A percentile compares a stretch with the other conserved stretches of the same genome.
These are phyloP conservation scores for Boleophthalmus pectinirostris DNA, from an alignment of 2,113 vertebrate genomes.

Conservation along the genomic window DNA sequence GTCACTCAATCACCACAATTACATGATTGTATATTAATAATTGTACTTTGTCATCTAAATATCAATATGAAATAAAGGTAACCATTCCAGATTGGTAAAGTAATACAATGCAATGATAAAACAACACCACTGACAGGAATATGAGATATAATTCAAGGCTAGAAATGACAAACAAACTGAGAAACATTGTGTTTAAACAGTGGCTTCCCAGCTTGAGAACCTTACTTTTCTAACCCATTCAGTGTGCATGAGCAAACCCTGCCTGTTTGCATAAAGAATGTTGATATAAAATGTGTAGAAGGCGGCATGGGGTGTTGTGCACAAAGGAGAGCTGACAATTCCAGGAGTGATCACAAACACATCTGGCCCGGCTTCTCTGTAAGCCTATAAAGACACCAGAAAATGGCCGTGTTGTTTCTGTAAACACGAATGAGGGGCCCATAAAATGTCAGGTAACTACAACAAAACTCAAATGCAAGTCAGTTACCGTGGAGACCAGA, in stretches of 20 bases:
- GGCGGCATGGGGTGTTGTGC: neutral
- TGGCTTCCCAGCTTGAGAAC: neutral
- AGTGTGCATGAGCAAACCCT: neutral
- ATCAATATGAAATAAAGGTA: too few species aligned
- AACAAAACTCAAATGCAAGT: slow-evolving; percentile 69
- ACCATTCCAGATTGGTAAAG: neutral
- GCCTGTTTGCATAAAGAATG: slow-evolving; percentile 1
- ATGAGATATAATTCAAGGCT: too few species aligned
- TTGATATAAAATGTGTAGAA: neutral
- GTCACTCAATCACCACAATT: too few species aligned
- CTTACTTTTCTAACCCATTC: neutral
- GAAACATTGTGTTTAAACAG: neutral
- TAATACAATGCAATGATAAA: too few species aligned
- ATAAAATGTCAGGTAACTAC: slow-evolving; percentile 78
- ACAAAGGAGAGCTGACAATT: slow-evolving; percentile 32
- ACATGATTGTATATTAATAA: too few species aligned
- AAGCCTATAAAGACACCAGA: slow-evolving; percentile 65
- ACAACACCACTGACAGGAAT: too few species aligned
- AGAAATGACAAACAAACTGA: neutral
- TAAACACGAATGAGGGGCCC: slow-evolving; percentile 69
- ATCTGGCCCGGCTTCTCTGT: slow-evolving; percentile 58
- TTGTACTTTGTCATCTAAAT: too few species aligned
- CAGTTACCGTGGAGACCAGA: slow-evolving; percentile 63
- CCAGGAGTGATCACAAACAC: slow-evolving; percentile 56
- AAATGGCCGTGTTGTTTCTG: slow-evolving; percentile 73